Conservation (phyloP, 1,140 invertebrate species). For the Zaprionus ornatus region DNA sequence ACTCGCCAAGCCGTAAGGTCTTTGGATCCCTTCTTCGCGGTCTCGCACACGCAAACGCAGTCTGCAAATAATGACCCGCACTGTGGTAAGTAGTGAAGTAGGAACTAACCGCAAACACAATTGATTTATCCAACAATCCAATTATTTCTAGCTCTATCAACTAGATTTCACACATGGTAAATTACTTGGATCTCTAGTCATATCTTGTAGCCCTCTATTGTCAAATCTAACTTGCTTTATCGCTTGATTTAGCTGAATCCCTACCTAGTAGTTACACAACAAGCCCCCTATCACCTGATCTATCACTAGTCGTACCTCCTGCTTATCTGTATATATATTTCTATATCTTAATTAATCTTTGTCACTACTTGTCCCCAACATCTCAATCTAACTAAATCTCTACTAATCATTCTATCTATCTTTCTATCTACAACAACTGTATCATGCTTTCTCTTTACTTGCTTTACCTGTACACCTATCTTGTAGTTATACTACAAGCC, state of each 20-base stretch:
- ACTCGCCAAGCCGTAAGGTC: slow-evolving; percentile 6
- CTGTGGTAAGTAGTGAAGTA: not conserved
- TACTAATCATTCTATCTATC: too few relatives aligned
- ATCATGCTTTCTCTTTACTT: too few relatives aligned
- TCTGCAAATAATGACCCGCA: not conserved
- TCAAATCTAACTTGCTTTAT: too few relatives aligned
- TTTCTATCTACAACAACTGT: too few relatives aligned
- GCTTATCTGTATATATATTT: not conserved
- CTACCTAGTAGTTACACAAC: too few relatives aligned
- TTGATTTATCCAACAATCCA: not conserved
- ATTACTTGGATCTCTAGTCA: not conserved
- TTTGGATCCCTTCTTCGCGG: not conserved
- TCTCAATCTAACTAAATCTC: too few relatives aligned
- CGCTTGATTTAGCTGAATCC: too few relatives aligned
- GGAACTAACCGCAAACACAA: not conserved
- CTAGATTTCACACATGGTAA: not conserved
- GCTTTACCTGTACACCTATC: too few relatives aligned
- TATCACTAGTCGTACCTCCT: not conserved
- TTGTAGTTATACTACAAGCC: too few relatives aligned
- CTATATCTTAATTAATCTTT: not conserved
- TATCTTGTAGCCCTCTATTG: not conserved
- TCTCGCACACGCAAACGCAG: not conserved
- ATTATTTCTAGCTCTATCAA: not conserved
- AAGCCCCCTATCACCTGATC: not conserved
- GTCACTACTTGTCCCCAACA: too few relatives aligned